Conservation (phyloP, 2,888 invertebrate genomes). For the Idaea dimidiata region DNA sequence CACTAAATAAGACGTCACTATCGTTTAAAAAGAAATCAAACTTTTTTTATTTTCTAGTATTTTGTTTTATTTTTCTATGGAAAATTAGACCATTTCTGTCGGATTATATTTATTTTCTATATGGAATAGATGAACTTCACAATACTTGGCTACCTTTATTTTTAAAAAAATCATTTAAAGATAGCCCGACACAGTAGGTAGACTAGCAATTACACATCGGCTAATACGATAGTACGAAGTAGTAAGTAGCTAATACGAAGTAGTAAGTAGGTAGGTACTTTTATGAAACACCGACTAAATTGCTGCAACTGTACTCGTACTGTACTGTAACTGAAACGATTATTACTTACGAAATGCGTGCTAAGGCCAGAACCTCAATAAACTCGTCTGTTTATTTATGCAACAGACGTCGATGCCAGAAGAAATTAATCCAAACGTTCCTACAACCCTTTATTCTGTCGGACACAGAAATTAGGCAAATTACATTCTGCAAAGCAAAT, state of each 20-base stretch:
- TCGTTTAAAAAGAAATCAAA: too few species aligned
- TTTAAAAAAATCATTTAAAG: too few species aligned
- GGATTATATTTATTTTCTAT: too few species aligned
- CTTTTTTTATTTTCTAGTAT: too few species aligned
- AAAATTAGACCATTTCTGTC: too few species aligned
- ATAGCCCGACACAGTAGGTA: background rate
- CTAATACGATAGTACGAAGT: background rate
- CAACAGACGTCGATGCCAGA: conserved; percentile 27
- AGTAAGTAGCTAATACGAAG: too few species aligned
- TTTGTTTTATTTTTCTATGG: too few species aligned
- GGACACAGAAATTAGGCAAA: conserved; percentile 76
- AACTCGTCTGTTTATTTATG: conserved; percentile 31
- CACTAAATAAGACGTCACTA: too few species aligned
- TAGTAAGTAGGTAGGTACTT: too few species aligned
- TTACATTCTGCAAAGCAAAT: conserved; percentile 75
- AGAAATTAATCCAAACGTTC: conserved; percentile 38
- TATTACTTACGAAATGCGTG: conserved; percentile 38
- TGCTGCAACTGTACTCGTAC: conserved; percentile 26
- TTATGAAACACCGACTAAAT: conserved; percentile 24
- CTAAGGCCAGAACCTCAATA: conserved; percentile 34
- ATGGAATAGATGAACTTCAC: too few species aligned
- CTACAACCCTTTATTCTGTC: conserved; percentile 61
- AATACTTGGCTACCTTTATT: too few species aligned
- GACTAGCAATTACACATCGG: background rate
- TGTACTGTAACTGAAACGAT: conserved; percentile 31